These are phyloP conservation scores for Cistogaster globosa DNA, from an alignment of 2,888 invertebrate genomes.

Conservation along the genomic window DNA sequence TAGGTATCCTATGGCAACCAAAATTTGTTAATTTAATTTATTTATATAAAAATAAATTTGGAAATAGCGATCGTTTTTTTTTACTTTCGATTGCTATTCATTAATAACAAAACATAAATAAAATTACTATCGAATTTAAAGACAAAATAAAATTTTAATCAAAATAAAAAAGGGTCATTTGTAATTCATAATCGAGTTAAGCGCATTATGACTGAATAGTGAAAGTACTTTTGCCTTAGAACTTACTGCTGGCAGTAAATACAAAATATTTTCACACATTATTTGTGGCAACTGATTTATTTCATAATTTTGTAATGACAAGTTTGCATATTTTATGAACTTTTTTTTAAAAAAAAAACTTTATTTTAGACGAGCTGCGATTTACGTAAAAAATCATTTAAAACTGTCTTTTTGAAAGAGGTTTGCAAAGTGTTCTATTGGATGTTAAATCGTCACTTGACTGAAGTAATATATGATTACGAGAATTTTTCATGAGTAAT, in stretches of 20 bases:
- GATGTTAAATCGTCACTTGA: too few relatives aligned
- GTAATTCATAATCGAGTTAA: conserved; percentile 22
- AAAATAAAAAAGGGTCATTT: conserved; percentile 51
- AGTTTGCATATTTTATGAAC: not conserved
- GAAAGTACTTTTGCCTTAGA: conserved; percentile 65
- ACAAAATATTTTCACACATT: not conserved
- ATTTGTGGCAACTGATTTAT: not conserved
- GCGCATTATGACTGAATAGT: not conserved
- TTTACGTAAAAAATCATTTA: too few relatives aligned
- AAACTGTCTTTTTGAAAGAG: too few relatives aligned
- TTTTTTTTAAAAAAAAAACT: not conserved
- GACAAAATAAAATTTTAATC: not conserved
- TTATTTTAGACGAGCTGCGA: not conserved
- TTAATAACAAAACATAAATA: conserved; percentile 2
- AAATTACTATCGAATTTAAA: conserved; percentile 19
- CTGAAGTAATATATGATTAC: too few relatives aligned
- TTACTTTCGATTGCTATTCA: conserved; percentile 67
- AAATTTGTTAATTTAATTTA: conserved; percentile 6
- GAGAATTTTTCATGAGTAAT: too few relatives aligned
- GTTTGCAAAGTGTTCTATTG: too few relatives aligned
- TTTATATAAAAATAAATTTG: conserved; percentile 23
- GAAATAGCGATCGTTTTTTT: conserved; percentile 39
- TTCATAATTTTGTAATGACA: not conserved
- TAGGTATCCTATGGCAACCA: conserved; percentile 19
- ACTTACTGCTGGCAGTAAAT: not conserved